Evolutionary conservation across 2,888 invertebrate species (phyloP).

Genomic region (Gymnoscelis rufifasciata): DNA sequence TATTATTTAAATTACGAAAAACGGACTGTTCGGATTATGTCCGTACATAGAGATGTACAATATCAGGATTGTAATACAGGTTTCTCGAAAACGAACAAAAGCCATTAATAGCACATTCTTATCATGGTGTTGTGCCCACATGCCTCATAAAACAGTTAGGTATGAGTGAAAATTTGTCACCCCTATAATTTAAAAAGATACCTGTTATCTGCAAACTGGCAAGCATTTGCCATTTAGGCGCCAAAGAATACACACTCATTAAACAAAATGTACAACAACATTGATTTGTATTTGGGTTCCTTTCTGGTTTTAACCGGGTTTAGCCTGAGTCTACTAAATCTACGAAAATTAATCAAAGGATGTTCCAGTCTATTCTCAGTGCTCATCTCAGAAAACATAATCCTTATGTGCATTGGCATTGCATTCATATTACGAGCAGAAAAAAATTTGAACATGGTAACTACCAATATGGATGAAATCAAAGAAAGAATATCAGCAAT

Average conservation of each 20-base stretch:
- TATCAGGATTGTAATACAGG: no score
- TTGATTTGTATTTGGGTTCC: constrained; percentile 59
- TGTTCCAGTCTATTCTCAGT: constrained; percentile 46
- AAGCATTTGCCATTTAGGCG: constrained; percentile 30
- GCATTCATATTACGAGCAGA: constrained; percentile 53
- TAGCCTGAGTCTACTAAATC: constrained; percentile 54
- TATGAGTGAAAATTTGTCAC: constrained; percentile 35
- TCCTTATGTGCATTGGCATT: constrained; percentile 61
- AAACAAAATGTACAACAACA: constrained; percentile 47
- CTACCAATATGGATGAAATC: constrained; percentile 40
- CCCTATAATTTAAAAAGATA: constrained; percentile 63
- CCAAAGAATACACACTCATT: constrained; percentile 17
- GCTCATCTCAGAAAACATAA: constrained; percentile 63
- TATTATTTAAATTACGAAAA: no score
- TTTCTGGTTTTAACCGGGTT: constrained; percentile 62
- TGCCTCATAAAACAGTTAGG: constrained; percentile 8
- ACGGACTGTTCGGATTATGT: no score
- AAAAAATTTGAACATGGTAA: constrained; percentile 43
- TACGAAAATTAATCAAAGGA: constrained; percentile 50
- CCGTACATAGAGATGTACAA: no score
- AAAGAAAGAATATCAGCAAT: constrained; percentile 41
- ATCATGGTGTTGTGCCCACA: constrained; percentile 1
- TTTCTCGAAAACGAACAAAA: no score
- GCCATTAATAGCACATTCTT: no score
- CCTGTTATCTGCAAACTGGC: constrained; percentile 41